These are phyloP conservation scores for Pentalonia nigronervosa DNA, from an alignment of 1,140 invertebrate genomes.

Conservation along the genomic window DNA sequence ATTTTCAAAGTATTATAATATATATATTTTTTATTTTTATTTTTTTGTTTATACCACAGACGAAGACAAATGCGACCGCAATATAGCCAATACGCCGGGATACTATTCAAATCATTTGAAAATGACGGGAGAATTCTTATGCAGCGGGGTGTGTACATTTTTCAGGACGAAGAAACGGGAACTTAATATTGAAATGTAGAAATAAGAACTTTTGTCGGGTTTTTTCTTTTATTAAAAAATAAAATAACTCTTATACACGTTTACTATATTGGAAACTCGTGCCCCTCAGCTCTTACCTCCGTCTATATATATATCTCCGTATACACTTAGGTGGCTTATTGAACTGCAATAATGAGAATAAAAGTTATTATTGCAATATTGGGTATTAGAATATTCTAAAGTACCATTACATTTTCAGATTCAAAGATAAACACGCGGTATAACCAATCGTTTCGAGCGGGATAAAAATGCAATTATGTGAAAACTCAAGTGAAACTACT, in stretches of 20 bases:
- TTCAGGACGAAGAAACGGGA: constrained; percentile 27
- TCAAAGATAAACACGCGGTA: constrained; percentile 44
- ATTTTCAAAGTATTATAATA: constrained; percentile 31
- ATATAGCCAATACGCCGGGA: constrained; percentile 45
- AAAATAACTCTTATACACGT: constrained; percentile 53
- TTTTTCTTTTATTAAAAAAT: constrained; percentile 48
- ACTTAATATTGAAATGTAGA: constrained; percentile 57
- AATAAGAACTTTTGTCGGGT: constrained; percentile 55
- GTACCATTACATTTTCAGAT: constrained; percentile 1
- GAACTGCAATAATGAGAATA: constrained; percentile 56
- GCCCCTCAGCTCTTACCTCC: background rate
- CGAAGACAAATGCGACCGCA: constrained; percentile 53
- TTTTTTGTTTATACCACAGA: background rate
- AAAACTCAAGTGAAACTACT: background rate
- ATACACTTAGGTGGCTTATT: constrained; percentile 45
- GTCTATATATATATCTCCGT: background rate
- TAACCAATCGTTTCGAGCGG: background rate
- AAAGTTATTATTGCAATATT: constrained; percentile 50
- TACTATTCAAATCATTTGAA: constrained; percentile 14
- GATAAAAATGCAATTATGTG: constrained; percentile 7
- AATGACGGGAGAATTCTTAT: constrained; percentile 44
- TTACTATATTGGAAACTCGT: constrained; percentile 44
- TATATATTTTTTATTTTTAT: background rate
- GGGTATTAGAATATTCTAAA: constrained; percentile 46
- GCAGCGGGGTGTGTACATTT: background rate